Evolutionary conservation across 2,797 vertebrate species (phyloP), one percentile per base, ranked within the genome.

Genomic region (Acomys russatus): DNA sequence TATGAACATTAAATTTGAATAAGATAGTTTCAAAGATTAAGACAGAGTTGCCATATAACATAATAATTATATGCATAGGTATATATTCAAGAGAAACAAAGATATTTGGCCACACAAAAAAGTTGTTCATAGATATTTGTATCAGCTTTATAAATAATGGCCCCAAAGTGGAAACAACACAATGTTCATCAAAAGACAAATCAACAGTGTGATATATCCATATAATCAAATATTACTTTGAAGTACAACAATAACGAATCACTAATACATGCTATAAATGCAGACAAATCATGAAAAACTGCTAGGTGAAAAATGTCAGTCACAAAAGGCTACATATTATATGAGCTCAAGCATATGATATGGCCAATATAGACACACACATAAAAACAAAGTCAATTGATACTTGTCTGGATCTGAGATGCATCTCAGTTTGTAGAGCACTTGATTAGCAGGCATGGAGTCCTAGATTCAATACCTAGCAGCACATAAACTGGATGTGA

Each of bases 221-320:
- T 92, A 56, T 30, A 78, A 88, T 83, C 23, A 56, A 93, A 88
- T 70, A 89, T 90, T 87, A 87, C 78, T 94, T 71, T 22, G 6
- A 25, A 92, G 93, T 63, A 76, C 68, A 93, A 93, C 84, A 94
- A 78, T 74, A 83, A 93, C 92, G 44, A 93, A 73, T 15, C 71
- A 33, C 9, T 63, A 28, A 90, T 80, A 91, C 10, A 66, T 82
- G 33, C 18, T 80, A 51, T 70, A 44, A 85, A 78, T 51, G 51
- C 22, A 94, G 66, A 56, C 87, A 49, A 90, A 96, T 7, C 9
- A 70, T 90, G 20, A 84, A 91, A 96, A 90, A 64, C 38, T 76
- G 12, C 74, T 77, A n/a, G n/a, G 33, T 83, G 59, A 94, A 94
- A 71, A 70, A 95, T 90, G 25, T 51, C 3, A 70, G 15, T 89